Evolutionary conservation across 2,797 vertebrate species (phyloP).

Genomic region (Anomalospiza imberbis): DNA sequence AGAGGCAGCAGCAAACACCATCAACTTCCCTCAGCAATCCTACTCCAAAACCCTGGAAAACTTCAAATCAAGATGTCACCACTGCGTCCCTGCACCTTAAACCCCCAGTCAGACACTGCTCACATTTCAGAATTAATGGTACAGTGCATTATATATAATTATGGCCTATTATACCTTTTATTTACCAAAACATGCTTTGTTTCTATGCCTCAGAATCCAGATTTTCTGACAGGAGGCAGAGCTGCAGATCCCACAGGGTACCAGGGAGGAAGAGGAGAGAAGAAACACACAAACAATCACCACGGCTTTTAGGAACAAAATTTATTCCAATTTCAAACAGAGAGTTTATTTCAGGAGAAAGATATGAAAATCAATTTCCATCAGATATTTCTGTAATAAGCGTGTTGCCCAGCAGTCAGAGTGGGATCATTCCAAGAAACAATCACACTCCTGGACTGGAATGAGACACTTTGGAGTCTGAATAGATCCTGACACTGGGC

Average conservation of each 20-base stretch:
- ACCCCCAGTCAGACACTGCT: neutral
- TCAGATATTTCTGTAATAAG: constrained; percentile 83
- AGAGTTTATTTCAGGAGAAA: constrained; percentile 95
- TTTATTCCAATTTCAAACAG: constrained; percentile 99
- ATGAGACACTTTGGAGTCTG: constrained; percentile 42
- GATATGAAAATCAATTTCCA: constrained; percentile 96
- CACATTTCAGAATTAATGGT: too few species aligned
- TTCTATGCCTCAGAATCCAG: neutral
- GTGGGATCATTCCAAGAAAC: constrained; percentile 36
- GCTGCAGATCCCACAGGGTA: neutral
- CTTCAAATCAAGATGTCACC: neutral
- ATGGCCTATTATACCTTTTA: neutral
- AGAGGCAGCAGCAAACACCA: neutral
- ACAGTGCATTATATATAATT: neutral
- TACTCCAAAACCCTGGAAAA: neutral
- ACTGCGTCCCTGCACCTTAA: neutral
- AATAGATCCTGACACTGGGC: constrained; percentile 37
- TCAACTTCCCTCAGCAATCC: neutral
- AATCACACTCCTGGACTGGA: constrained; percentile 41
- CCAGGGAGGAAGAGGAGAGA: neutral
- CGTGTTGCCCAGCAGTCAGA: constrained; percentile 75
- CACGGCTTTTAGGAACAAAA: constrained; percentile 90
- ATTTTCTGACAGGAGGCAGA: neutral
- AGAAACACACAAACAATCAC: neutral
- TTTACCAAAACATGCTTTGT: neutral